A percentile compares a stretch with the other conserved stretches of the same genome.
Conservation (phyloP, 2,888 invertebrate genomes). For the Tribolium freemani region DNA sequence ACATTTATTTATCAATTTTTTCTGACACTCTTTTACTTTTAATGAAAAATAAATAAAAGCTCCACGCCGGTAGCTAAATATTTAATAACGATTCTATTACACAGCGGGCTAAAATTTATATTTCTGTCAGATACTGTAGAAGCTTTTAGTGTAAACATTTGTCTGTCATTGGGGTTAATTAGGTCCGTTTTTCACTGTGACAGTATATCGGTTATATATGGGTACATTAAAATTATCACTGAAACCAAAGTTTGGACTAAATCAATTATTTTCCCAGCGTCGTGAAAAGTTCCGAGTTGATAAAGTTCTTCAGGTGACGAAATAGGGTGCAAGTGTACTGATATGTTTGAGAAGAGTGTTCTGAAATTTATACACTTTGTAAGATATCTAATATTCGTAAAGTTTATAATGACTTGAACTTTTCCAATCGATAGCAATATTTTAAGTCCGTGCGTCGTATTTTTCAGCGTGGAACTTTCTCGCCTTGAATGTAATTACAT, state of each 20-base stretch:
- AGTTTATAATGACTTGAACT: slow-evolving; percentile 36
- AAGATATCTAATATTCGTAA: slow-evolving; percentile 30
- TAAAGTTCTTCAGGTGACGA: slow-evolving; percentile 23
- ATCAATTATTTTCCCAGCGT: slow-evolving; percentile 2
- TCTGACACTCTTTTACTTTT: too few species aligned
- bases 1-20: too few species aligned
- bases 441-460: neutral
- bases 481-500: neutral
- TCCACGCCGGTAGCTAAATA: neutral
- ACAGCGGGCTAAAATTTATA: neutral
- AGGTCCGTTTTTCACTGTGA: too few species aligned
- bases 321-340: slow-evolving; percentile 22
- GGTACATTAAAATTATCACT: slow-evolving; percentile 5
- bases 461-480: neutral
- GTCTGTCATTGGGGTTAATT: neutral
- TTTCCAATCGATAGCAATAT: slow-evolving; percentile 33
- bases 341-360: slow-evolving; percentile 16
- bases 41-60: too few species aligned
- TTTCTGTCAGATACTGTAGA: neutral
- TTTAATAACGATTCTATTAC: neutral
- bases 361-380: slow-evolving; percentile 22
- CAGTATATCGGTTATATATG: neutral
- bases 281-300: neutral
- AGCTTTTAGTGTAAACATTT: neutral
- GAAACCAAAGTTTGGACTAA: neutral